Conservation (phyloP, 1,140 invertebrate genomes). For the Drosophila takahashii region DNA sequence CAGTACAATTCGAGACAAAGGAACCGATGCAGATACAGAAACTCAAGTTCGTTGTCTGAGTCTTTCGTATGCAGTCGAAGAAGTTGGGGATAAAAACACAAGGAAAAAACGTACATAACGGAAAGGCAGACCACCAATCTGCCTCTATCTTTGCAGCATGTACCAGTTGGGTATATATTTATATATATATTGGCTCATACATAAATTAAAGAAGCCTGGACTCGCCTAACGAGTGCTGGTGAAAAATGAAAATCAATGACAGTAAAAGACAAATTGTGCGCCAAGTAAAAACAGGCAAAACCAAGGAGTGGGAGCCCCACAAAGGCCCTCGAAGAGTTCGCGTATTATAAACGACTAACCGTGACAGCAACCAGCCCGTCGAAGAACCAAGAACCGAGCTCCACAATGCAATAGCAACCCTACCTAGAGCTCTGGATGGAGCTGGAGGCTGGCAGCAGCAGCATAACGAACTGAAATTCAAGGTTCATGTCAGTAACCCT, state of each 20-base stretch:
- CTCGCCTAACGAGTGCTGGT: constrained; percentile 64
- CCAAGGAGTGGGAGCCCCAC: constrained; percentile 51
- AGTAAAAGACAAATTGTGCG: constrained; percentile 82
- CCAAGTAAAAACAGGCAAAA: constrained; percentile 70
- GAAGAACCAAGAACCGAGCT: constrained; percentile 2
- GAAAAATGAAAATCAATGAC: constrained; percentile 80
- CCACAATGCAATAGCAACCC: constrained; percentile 20
- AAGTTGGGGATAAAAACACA: constrained; percentile 29
- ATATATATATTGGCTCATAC: constrained; percentile 16
- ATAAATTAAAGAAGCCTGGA: constrained; percentile 45
- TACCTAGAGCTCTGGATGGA: constrained; percentile 12
- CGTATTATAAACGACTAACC: constrained; percentile 69
- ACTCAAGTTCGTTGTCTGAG: constrained; percentile 70
- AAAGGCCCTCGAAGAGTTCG: constrained; percentile 30
- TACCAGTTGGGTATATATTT: constrained; percentile 11
- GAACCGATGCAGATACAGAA: constrained; percentile 12
- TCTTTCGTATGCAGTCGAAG: constrained; percentile 57
- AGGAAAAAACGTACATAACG: constrained; percentile 51
- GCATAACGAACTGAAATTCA: constrained; percentile 79
- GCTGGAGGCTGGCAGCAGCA: constrained; percentile 56
- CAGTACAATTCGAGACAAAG: constrained; percentile 20
- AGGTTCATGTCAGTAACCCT: constrained; percentile 83
- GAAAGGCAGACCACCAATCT: constrained; percentile 61
- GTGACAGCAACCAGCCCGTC: constrained; percentile 54
- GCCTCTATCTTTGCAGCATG: constrained; percentile 21